Base-by-base conservation (phyloP, 2,113 vertebrate genomes). In the Corvus cornix region DNA sequence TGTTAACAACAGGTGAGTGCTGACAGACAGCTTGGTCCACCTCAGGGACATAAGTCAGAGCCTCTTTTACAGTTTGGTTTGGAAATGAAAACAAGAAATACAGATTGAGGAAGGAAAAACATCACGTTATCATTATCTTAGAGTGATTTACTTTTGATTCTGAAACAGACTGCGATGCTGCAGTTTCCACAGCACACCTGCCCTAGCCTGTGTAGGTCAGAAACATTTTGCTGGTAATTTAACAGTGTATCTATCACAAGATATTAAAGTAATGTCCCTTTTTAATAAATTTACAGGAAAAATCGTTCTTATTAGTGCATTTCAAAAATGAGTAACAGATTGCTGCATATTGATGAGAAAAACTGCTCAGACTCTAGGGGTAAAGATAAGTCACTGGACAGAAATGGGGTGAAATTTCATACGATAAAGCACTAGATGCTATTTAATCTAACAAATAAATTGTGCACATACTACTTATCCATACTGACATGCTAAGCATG, bases 1-100 rank as follows among this genome's bases (percentile, higher is more conserved):
- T 67, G 64, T 69, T 96, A 96, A 90, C 72, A 88, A 89, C 90
- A 96, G 96, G 84, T 67, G 83, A 77, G 64, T 78, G 55, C 70
- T 95, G 92, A 89, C 72, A 64, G 76, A 94, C 87, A 92, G 69
- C 83, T 92, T 30, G 68, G 91, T 83, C 91, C 78, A 64, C 60
- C 48, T 52, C 16, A 1, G 76, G 49, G 83, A 90, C 3, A 7
- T 1, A 15, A 15, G n/a, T 37, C 66, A 90, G 68, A 83, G 56
- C 52, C 75, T 84, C 89, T 52, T 75, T 35, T 58, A 82, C 9
- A 0, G 0, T 83, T 85, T 13, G 21, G 31, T 94, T 92, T 84
- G 79, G 79, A 83, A 85, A 88, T 67, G 75, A 86, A 87, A 95
- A 79, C 44, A 82, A 64, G 73, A 89, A 88, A 44, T 46, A 77